A percentile compares a stretch with the other conserved stretches of the same genome.
Conservation (phyloP, 2,797 vertebrate species). For the Sciurus carolinensis region DNA sequence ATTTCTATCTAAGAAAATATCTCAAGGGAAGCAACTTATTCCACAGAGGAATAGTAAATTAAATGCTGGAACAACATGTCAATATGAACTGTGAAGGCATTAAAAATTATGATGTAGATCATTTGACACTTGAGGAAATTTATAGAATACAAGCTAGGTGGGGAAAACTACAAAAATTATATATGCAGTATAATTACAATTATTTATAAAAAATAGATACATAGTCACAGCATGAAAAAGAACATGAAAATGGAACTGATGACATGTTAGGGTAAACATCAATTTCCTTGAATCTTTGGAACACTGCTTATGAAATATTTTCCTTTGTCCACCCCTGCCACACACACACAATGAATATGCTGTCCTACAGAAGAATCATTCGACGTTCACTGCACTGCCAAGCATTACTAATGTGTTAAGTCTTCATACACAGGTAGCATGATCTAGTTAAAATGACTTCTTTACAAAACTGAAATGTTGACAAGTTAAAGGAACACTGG, state of each 20-base stretch:
- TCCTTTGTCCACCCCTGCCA: not conserved
- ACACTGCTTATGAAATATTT: conserved; percentile 51
- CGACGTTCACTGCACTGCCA: conserved; percentile 34
- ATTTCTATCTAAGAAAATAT: conserved; percentile 71
- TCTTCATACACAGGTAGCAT: conserved; percentile 41
- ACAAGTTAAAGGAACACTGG: conserved; percentile 8
- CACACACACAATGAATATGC: not conserved
- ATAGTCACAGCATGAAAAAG: conserved; percentile 36
- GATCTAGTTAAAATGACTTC: conserved; percentile 60
- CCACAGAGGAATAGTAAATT: conserved; percentile 64
- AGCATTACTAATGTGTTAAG: conserved; percentile 67
- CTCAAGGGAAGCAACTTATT: conserved; percentile 64
- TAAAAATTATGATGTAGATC: conserved; percentile 68
- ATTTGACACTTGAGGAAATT: conserved; percentile 46
- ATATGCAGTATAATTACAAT: not conserved
- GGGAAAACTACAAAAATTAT: not conserved
- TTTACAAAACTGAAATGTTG: conserved; percentile 55
- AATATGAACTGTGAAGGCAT: conserved; percentile 62
- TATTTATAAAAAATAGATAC: conserved; percentile 61
- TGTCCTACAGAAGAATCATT: conserved; percentile 46
- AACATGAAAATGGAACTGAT: conserved; percentile 49
- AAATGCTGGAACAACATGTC: conserved; percentile 48
- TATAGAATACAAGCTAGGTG: not conserved
- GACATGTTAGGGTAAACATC: conserved; percentile 23
- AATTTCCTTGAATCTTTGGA: conserved; percentile 20